phyloP scores from a whole-genome alignment of 2,888 invertebrate species.

The Hypercompe scribonia region DNA sequence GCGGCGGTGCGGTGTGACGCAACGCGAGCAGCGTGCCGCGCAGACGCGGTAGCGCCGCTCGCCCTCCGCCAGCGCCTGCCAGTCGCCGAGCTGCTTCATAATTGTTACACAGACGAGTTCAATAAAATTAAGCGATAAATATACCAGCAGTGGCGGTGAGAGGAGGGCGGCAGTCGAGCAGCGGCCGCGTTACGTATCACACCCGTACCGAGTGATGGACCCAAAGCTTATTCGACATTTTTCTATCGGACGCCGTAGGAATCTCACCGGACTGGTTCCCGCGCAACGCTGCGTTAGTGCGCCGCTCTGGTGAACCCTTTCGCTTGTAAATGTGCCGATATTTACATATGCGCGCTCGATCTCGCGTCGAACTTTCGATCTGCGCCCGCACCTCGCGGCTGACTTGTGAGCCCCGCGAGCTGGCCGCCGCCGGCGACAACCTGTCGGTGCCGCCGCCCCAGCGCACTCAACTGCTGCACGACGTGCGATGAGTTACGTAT shows the following conservation, averaged over 20 bases:
- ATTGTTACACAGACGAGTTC: slow-evolving; percentile 84
- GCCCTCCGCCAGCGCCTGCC: slow-evolving; percentile 69
- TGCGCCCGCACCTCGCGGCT: slow-evolving; percentile 71
- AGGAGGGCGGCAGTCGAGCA: slow-evolving; percentile 84
- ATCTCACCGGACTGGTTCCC: slow-evolving; percentile 89
- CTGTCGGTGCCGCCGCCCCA: slow-evolving; percentile 69
- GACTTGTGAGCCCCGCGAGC: slow-evolving; percentile 72
- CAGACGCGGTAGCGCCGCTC: slow-evolving; percentile 81
- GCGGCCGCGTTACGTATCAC: slow-evolving; percentile 82
- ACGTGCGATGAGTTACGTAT: slow-evolving; percentile 84
- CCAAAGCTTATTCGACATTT: slow-evolving; percentile 85
- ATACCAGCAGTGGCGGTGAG: slow-evolving; percentile 80
- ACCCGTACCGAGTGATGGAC: slow-evolving; percentile 79
- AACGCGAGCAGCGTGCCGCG: slow-evolving; percentile 58
- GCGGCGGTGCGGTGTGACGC: slow-evolving; percentile 70
- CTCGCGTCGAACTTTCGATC: slow-evolving; percentile 86
- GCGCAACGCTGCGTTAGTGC: slow-evolving; percentile 85
- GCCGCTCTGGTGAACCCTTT: slow-evolving; percentile 87
- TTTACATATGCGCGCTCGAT: slow-evolving; percentile 86
- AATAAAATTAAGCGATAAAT: slow-evolving; percentile 85
- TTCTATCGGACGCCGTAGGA: slow-evolving; percentile 88
- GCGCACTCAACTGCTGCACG: slow-evolving; percentile 73
- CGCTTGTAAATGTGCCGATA: slow-evolving; percentile 87
- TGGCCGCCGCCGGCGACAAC: slow-evolving; percentile 61
- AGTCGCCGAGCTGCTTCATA: slow-evolving; percentile 77